A percentile compares a stretch with the other conserved stretches of the same genome.
Evolutionary conservation across 2,797 vertebrate genomes (phyloP).

Genomic region (Micromesistius poutassou): DNA sequence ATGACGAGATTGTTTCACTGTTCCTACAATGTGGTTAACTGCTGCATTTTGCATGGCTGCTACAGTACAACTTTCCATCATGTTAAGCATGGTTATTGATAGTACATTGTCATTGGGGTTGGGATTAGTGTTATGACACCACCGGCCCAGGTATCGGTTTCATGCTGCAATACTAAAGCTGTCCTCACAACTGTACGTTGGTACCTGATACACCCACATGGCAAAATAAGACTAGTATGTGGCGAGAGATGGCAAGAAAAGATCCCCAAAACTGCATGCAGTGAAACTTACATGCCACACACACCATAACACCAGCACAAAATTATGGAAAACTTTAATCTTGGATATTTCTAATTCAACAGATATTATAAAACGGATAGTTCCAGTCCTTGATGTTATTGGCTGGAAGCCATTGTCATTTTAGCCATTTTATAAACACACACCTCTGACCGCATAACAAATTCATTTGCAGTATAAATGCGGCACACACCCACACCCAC

Average conservation of each 20-base stretch:
- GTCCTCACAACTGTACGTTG: too few species aligned
- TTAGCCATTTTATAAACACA: too few species aligned
- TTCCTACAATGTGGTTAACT: constrained; percentile 39
- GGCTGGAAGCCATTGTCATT: too few species aligned
- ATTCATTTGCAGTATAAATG: background rate
- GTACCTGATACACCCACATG: too few species aligned
- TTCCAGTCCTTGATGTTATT: too few species aligned
- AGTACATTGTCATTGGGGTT: constrained; percentile 44
- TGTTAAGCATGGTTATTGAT: constrained; percentile 15
- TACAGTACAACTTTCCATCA: constrained; percentile 41
- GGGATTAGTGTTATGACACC: constrained; percentile 24
- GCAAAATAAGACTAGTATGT: background rate
- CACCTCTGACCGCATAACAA: too few species aligned
- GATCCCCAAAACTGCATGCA: background rate
- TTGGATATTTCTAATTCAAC: background rate
- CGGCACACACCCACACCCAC: constrained; percentile 11
- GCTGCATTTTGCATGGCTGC: constrained; percentile 29
- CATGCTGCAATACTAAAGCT: background rate
- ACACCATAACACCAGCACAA: background rate
- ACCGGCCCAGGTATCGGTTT: background rate
- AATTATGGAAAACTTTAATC: background rate
- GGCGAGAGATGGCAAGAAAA: background rate
- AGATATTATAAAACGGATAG: background rate
- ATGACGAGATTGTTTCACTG: constrained; percentile 59
- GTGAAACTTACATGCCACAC: background rate